A percentile compares a stretch with the other conserved stretches of the same genome.
Conservation (phyloP, 2,888 invertebrate species). For the Oxyteleia sp. region DNA sequence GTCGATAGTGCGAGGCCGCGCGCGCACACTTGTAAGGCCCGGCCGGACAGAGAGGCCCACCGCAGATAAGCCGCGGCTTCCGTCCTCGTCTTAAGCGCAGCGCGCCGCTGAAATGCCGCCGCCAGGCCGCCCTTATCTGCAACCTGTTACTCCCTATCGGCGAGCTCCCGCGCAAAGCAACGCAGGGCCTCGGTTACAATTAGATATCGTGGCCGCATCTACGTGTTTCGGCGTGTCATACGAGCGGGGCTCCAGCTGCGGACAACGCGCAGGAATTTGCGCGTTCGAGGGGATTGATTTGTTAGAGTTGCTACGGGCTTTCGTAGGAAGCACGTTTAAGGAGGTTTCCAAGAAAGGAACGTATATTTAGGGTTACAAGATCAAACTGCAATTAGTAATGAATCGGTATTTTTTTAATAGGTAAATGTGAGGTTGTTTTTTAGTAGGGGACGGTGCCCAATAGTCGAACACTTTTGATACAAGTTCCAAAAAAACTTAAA, state of each 20-base stretch:
- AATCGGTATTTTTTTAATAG: too few species aligned
- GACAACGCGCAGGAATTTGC: not conserved
- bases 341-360: too few species aligned
- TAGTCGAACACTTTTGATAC: too few species aligned
- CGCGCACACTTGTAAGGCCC: conserved; percentile 78
- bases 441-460: too few species aligned
- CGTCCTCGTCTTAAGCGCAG: not conserved
- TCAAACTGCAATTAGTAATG: too few species aligned
- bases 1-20: conserved; percentile 80
- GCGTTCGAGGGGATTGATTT: not conserved
- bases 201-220: conserved; percentile 46
- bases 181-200: conserved; percentile 41
- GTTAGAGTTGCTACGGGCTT: not conserved
- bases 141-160: conserved; percentile 41
- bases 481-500: too few species aligned
- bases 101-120: conserved; percentile 63
- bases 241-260: not conserved
- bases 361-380: too few species aligned
- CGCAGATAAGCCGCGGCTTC: not conserved
- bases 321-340: too few species aligned
- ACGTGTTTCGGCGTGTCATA: conserved; percentile 43
- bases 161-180: conserved; percentile 32
- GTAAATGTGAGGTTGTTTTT: too few species aligned
- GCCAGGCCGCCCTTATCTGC: conserved; percentile 55
- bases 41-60: not conserved